Base-by-base conservation (phyloP, 2,797 vertebrate genomes). In the Myotis myotis region DNA sequence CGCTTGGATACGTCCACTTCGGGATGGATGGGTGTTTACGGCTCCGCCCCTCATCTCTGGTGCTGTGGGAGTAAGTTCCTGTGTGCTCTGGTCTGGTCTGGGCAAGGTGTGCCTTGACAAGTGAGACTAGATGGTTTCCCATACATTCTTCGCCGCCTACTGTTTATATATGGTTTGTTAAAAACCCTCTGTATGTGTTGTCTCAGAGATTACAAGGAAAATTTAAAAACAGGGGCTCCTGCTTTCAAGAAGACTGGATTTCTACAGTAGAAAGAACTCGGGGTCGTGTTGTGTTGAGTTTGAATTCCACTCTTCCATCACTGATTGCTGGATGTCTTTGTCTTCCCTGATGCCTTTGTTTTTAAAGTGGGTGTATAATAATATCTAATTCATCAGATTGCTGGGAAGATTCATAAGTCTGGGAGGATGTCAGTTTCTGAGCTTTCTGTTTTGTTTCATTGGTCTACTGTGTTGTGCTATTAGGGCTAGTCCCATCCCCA, bases 21-120 rank as follows among this genome's bases (percentile, higher is more conserved):
- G 64, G 68, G 82, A 79, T 19, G 76, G 80, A 70, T 95, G 68
- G 47, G 55, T 70, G 85, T 38, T 12, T 87, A 57, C 64, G 82
- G 38, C 36, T 92, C 55, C n/a, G 8, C 74, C 28, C 44, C 28
- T 89, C 25, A 0, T 60, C 41, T 83, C 33, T 55, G 44, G 55
- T 36, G 44, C 94, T 68, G 20, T 64, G 57, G 62, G 70, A 82
- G 97, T 96, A 95, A 97, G 96, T 96, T 57, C 49, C 5, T 13
- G 33, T 49, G 12, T 81, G 62, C 20, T 38, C 2, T 90, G 16
- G 12, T 38, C 57, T 74, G n/a, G 49, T 71, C 0, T 68, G 44
- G 82, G 49, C 33, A 74, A n/a, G 12, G 66, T 71, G 4, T 60
- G 5, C 51, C 55, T 84, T 60, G 47, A 47, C 60, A 33, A 89